Evolutionary conservation across 1,140 invertebrate species (phyloP).

Genomic region (Polypedilum vanderplanki): DNA sequence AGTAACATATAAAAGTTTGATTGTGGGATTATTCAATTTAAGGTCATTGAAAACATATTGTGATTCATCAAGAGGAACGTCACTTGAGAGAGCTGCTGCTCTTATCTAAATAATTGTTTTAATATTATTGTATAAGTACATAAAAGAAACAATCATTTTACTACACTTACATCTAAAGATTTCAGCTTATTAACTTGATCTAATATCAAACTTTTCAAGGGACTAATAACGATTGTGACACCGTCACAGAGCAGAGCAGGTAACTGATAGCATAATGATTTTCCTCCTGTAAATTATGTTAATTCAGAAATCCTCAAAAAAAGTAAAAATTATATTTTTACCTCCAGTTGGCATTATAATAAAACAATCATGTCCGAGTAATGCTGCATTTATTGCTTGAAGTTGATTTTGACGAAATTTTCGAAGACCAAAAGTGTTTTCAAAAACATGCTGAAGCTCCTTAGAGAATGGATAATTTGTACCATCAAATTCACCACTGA

Average conservation of each 20-base stretch:
- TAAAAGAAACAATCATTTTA: too few species aligned
- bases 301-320: too few species aligned
- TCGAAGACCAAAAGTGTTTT: constrained; percentile 75
- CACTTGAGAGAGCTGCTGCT: constrained; percentile 66
- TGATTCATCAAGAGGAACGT: constrained; percentile 51
- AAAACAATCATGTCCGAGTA: constrained; percentile 84
- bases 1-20: constrained; percentile 91
- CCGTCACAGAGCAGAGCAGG: constrained; percentile 64
- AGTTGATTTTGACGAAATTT: constrained; percentile 87
- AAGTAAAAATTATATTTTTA: not conserved
- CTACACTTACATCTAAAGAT: constrained; percentile 71
- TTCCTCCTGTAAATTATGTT: constrained; percentile 60
- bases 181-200: constrained; percentile 89
- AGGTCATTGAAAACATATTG: constrained; percentile 63
- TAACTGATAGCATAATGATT: constrained; percentile 94
- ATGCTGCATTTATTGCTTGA: constrained; percentile 86
- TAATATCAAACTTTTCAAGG: constrained; percentile 86
- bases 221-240: constrained; percentile 89
- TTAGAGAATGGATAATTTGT: constrained; percentile 60
- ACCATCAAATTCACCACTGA: constrained; percentile 69
- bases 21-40: constrained; percentile 50
- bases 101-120: constrained; percentile 61
- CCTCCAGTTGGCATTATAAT: constrained; percentile 97
- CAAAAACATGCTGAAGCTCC: constrained; percentile 62
- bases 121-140: too few species aligned